Evolutionary conservation across 2,888 invertebrate genomes (phyloP), one percentile per base, ranked within the genome.

Genomic region (Agrochola litura): DNA sequence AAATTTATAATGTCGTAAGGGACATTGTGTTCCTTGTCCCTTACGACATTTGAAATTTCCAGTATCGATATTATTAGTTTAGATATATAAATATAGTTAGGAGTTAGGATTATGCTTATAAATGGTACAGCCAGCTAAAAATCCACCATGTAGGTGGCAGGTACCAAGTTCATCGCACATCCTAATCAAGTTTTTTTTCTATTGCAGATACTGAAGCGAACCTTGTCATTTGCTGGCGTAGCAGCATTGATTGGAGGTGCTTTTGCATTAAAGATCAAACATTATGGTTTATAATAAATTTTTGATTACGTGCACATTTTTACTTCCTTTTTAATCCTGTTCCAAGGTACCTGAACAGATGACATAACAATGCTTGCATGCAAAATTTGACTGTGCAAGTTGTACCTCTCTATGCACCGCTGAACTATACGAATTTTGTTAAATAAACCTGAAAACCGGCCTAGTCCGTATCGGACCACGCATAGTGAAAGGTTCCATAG

Each of bases 121-220:
- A 37, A 43, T 10, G 1, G 43, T 43, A 10, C 10, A 43, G 43
- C 43, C 6, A 22, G 22, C 22, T 37, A 22, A 12, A 63, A 63
- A 41, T 41, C 8, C 14, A 64, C 4, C 41, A 1, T n/a, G 14
- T 41, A n/a, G n/a, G 49, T 52, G 49, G 61, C 25, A 25, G 4
- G 22, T 54, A 60, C 9, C 5, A 12, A 2, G n/a, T 16, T 43
- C 8, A 43, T 60, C 19, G 25, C 43, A 19, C 12, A 14, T 43
- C 1, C 16, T 46, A 9, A 22, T 6, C 0, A 52, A 3, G 6
- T 14, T 19, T 52, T 30, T 49, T 46, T 68, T 73, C 52, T 66
- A 65, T 92, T 91, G 6, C 90, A 93, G 93, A 76, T 92, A 41
- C 76, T 93, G 6, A 87, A 89, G 61, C 83, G 76, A 67, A 66